phyloP scores from a whole-genome alignment of 2,888 invertebrate species.

The Scelioninae gen. 2 region DNA sequence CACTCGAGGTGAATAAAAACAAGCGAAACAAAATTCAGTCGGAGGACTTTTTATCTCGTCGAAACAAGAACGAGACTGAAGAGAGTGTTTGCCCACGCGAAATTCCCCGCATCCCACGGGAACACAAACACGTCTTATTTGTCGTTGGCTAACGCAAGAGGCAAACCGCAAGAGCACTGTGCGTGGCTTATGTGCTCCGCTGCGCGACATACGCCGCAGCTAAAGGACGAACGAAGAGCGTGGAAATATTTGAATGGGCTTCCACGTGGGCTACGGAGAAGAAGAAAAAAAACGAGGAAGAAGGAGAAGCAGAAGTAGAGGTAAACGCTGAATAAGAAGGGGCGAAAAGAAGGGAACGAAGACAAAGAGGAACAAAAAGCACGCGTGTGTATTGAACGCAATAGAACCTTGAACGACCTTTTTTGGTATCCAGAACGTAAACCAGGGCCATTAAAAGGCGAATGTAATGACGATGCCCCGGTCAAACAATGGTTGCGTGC shows the following conservation, averaged over 20 bases:
- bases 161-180: constrained; percentile 21
- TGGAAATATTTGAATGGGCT: constrained; percentile 61
- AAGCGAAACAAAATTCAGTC: neutral
- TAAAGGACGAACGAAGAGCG: constrained; percentile 50
- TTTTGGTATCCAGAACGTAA: constrained; percentile 59
- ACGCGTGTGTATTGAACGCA: constrained; percentile 44
- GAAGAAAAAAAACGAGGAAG: neutral
- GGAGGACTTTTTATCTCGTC: constrained; percentile 11
- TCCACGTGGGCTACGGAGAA: constrained; percentile 51
- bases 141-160: constrained; percentile 24
- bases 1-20: neutral
- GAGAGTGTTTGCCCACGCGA: constrained; percentile 53
- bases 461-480: constrained; percentile 30
- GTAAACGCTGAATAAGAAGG: no score
- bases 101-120: constrained; percentile 54
- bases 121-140: constrained; percentile 50
- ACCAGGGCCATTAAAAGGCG: constrained; percentile 47
- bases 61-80: constrained; percentile 36
- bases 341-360: constrained; percentile 1
- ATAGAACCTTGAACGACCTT: constrained; percentile 61
- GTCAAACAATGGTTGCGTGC: constrained; percentile 26
- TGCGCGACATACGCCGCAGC: constrained; percentile 33
- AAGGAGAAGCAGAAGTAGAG: neutral
- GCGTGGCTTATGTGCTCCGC: constrained; percentile 12
- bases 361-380: constrained; percentile 12